These are phyloP conservation scores for Pseudococcus jackbeardsleyi DNA, from an alignment of 2,888 invertebrate species.

Conservation along the genomic window DNA sequence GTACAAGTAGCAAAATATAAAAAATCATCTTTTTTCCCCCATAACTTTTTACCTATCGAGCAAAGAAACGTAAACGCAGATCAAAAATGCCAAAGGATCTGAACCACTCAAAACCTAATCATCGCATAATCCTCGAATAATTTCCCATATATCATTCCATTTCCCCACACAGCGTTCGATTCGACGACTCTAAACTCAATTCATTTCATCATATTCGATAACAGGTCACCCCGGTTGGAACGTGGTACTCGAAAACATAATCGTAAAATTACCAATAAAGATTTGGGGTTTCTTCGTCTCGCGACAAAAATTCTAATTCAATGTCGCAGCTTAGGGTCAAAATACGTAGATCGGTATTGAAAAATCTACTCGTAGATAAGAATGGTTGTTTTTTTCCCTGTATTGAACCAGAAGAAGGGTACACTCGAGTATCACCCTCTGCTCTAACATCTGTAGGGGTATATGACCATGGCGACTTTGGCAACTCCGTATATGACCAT, in stretches of 20 bases:
- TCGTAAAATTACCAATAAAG: conserved; percentile 33
- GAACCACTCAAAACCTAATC: not conserved
- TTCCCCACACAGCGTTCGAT: not conserved
- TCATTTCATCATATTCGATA: conserved; percentile 31
- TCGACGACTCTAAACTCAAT: not conserved
- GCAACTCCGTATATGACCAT: no score
- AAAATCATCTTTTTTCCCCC: no score
- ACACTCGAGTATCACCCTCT: conserved; percentile 11
- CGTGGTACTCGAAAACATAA: not conserved
- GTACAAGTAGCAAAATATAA: no score
- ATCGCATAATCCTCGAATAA: not conserved
- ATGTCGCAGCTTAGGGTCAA: not conserved
- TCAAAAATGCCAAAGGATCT: not conserved
- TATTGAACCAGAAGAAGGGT: not conserved
- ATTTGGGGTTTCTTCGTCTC: not conserved
- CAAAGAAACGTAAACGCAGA: no score
- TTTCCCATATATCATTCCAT: not conserved
- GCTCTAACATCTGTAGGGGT: no score
- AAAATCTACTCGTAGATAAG: not conserved
- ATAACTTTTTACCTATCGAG: no score
- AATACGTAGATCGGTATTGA: not conserved
- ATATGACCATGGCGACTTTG: no score
- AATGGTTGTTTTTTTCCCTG: not conserved
- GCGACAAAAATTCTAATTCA: conserved; percentile 26
- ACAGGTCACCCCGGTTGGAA: not conserved